Evolutionary conservation across 1,140 invertebrate species (phyloP), one percentile per base, ranked within the genome.

Genomic region (Anoplolepis gracilipes): DNA sequence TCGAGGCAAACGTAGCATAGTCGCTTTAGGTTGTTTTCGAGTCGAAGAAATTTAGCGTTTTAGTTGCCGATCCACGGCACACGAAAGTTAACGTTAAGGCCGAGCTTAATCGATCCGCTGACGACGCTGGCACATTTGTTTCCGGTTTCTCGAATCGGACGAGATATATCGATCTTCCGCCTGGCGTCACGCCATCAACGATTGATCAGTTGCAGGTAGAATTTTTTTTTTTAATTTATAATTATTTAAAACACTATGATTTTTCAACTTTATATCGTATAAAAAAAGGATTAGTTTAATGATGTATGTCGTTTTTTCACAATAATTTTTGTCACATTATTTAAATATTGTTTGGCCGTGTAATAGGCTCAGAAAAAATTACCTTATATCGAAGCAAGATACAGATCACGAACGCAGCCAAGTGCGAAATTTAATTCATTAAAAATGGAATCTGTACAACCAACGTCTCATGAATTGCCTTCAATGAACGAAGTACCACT

Each of bases 11-110:
- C 53, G 25, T 79, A 85, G 75, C 78, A 70, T 85, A 67, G 87
- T 82, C 77, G 11, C 91, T 90, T 33, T 86, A 97, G 96, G 96
- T 97, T 36, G 96, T 97, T 25, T 97, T 96, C 89, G 96, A 97
- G 90, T 96, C 96, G n/a, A 96, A 96, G 65, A 97, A 96, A 88
- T 95, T 97, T 22, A 97, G 96, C 57, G 96, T 97, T 28, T 90
- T 97, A 36, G 95, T 97, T 7, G 96, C 97, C 6, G 96, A 97
- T 93, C 96, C 96, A 0, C 95, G 95, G 39, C 95, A 95, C 87
- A 96, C 96, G 2, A 95, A 96, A 92, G 95, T 97, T 8, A 96
- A 96, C 92, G 95, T 97, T 1, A 95, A 96, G 91, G 94, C 96
- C 57, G 95, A 96, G 92, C 92, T 95, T 13, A 91, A 79, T 36